Evolutionary conservation across 2,888 invertebrate genomes (phyloP).

Genomic region (Drosophila koepferae): DNA sequence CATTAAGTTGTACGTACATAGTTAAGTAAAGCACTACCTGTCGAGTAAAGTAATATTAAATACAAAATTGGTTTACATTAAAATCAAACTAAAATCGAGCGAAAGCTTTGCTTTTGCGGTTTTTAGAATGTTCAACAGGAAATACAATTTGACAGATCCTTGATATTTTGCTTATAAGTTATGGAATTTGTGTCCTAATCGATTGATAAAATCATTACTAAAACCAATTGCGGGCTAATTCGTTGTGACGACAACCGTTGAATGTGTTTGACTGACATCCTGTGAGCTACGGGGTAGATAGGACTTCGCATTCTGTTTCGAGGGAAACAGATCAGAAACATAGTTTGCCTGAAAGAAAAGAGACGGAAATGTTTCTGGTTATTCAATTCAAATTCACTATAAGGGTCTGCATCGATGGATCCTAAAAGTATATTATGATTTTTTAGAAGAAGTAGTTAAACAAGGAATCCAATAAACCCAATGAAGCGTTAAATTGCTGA

Average conservation of each 20-base stretch:
- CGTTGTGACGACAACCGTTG: constrained; percentile 55
- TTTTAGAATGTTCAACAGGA: constrained; percentile 13
- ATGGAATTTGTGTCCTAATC: constrained; percentile 67
- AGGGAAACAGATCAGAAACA: constrained; percentile 83
- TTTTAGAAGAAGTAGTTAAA: not conserved
- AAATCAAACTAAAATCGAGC: constrained; percentile 22
- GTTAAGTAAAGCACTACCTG: constrained; percentile 1
- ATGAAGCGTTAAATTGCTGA: constrained; percentile 54
- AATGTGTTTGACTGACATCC: constrained; percentile 72
- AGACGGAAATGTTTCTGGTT: not conserved
- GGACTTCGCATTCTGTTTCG: constrained; percentile 52
- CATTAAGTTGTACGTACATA: constrained; percentile 27
- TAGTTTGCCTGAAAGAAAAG: constrained; percentile 82
- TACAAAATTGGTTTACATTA: constrained; percentile 25
- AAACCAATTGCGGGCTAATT: constrained; percentile 51
- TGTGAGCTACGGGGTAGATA: constrained; percentile 79
- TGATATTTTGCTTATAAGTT: constrained; percentile 46
- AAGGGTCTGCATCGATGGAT: not conserved
- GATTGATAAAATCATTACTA: constrained; percentile 17
- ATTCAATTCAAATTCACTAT: constrained; percentile 1
- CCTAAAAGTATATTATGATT: constrained; percentile 67
- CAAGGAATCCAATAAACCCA: constrained; percentile 4
- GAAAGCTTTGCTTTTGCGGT: constrained; percentile 53
- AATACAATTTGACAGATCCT: constrained; percentile 19
- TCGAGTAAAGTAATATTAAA: constrained; percentile 14